These are phyloP conservation scores for Noctua comes DNA, from an alignment of 2,888 invertebrate genomes.

Conservation along the genomic window DNA sequence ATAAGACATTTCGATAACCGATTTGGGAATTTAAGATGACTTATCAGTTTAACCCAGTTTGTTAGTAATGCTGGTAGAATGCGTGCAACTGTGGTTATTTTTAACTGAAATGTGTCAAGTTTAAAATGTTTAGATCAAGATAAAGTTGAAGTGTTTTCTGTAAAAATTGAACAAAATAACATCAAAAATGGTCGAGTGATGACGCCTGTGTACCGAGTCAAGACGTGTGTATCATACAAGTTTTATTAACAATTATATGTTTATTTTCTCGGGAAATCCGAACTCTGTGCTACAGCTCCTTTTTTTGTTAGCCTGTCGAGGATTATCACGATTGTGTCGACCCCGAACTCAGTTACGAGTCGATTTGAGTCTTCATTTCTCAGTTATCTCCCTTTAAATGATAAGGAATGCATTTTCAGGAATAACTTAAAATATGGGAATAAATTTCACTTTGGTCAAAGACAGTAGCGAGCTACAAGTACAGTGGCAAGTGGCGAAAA, in stretches of 20 bases:
- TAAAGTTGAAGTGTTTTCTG: constrained; percentile 36
- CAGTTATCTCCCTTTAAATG: background rate
- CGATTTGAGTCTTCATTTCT: background rate
- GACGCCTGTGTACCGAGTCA: background rate
- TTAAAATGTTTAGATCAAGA: constrained; percentile 36
- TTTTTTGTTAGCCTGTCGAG: background rate
- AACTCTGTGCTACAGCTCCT: background rate
- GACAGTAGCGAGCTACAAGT: background rate
- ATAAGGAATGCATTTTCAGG: background rate
- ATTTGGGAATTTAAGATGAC: constrained; percentile 35
- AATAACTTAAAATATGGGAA: background rate
- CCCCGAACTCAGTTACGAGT: background rate
- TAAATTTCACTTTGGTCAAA: background rate
- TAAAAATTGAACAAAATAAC: constrained; percentile 1
- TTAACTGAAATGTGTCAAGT: constrained; percentile 36
- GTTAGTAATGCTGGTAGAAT: constrained; percentile 15
- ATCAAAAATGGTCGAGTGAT: constrained; percentile 19
- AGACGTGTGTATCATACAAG: constrained; percentile 21
- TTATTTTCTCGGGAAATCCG: background rate
- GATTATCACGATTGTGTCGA: background rate
- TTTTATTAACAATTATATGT: background rate
- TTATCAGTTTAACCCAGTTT: constrained; percentile 50
- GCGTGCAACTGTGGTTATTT: constrained; percentile 42
- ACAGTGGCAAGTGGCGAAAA: background rate
- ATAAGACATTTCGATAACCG: constrained; percentile 36